Conservation (phyloP, 1,140 invertebrate species). For the Asobara japonica region DNA sequence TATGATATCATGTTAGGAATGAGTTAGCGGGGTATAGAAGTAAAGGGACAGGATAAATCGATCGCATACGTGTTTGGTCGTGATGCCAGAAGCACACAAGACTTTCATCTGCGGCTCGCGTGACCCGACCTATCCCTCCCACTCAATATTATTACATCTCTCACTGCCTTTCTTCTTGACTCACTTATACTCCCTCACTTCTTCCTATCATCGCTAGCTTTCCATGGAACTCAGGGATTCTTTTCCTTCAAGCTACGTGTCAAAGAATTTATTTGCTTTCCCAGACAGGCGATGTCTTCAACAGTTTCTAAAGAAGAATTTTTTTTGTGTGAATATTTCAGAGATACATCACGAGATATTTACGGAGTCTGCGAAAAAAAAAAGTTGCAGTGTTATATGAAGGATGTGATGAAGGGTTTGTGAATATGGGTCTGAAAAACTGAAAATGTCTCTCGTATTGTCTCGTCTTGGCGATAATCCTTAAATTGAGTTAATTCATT, state of each 20-base stretch:
- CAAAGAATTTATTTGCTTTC: background rate
- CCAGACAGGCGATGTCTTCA: too few relatives aligned
- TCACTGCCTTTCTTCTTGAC: background rate
- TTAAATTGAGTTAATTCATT: background rate
- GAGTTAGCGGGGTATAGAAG: background rate
- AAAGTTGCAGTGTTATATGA: too few relatives aligned
- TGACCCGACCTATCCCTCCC: slow-evolving; percentile 21
- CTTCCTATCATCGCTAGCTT: background rate
- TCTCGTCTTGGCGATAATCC: background rate
- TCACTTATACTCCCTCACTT: background rate
- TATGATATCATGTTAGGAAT: background rate
- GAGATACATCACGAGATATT: too few relatives aligned
- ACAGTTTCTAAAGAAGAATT: too few relatives aligned
- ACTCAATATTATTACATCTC: background rate
- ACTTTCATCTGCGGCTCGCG: slow-evolving; percentile 25
- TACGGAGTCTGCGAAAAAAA: too few relatives aligned
- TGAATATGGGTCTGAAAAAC: too few relatives aligned
- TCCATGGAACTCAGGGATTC: background rate
- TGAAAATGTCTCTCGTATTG: too few relatives aligned
- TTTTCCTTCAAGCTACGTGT: background rate
- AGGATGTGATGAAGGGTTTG: too few relatives aligned
- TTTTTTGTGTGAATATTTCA: too few relatives aligned
- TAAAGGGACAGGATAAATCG: slow-evolving; percentile 21
- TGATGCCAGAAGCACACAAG: slow-evolving; percentile 28
- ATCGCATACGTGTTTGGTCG: slow-evolving; percentile 18